These are phyloP conservation scores for Apamea sordens DNA, from an alignment of 2,888 invertebrate genomes.

Conservation along the genomic window DNA sequence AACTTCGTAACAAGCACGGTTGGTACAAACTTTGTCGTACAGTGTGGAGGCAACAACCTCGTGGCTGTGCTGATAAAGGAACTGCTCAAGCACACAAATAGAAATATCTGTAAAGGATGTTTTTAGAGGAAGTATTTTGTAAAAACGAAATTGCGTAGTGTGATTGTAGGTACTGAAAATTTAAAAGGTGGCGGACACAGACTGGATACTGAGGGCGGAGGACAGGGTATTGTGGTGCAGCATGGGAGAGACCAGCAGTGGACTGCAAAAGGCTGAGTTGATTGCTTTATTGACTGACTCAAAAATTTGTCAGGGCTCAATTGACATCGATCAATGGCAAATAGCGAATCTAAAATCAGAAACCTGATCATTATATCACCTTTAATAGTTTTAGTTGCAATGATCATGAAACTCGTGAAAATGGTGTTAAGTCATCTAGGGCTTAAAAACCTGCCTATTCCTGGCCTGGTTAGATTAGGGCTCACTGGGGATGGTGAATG, in stretches of 20 bases:
- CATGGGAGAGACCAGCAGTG: not conserved
- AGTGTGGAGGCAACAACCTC: conserved; percentile 45
- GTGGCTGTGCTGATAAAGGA: conserved; percentile 35
- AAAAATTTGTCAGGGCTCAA: not conserved
- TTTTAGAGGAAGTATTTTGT: not conserved
- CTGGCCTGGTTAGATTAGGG: no score
- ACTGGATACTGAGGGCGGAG: not conserved
- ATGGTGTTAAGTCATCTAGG: not conserved
- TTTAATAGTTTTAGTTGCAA: not conserved
- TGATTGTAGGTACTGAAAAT: not conserved
- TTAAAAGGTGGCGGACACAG: not conserved
- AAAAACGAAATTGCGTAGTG: not conserved
- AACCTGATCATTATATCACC: not conserved
- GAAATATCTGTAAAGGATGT: conserved; percentile 20
- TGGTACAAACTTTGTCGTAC: conserved; percentile 46
- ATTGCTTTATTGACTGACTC: no score
- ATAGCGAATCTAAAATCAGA: not conserved
- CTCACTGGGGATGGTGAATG: not conserved
- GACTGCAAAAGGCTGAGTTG: not conserved
- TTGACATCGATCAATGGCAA: not conserved
- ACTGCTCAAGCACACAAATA: conserved; percentile 34
- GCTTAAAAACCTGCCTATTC: no score
- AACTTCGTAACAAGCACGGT: conserved; percentile 56
- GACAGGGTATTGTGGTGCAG: not conserved
- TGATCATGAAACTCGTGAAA: not conserved